phyloP scores from a whole-genome alignment of 2,888 invertebrate genomes.

The Eilema depressum region DNA sequence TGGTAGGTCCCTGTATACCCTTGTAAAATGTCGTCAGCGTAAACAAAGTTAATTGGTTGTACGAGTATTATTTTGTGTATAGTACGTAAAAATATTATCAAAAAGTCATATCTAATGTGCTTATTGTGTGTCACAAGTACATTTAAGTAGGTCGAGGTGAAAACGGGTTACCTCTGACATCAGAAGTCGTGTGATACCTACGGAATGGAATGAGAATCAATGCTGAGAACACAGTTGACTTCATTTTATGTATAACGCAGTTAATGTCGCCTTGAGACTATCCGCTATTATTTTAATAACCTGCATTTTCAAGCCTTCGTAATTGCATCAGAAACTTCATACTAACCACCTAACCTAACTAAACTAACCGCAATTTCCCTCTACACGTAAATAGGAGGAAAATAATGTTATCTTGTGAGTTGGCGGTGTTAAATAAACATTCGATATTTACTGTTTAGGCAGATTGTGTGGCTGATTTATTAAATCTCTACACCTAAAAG shows the following conservation, averaged over 20 bases:
- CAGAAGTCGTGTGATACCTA: slow-evolving; percentile 47
- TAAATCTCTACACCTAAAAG: neutral
- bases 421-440: neutral
- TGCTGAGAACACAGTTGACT: slow-evolving; percentile 27
- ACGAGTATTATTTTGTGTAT: neutral
- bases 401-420: neutral
- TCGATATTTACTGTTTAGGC: neutral
- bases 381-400: neutral
- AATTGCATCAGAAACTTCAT: slow-evolving; percentile 10
- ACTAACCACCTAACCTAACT: neutral
- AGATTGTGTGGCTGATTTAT: neutral
- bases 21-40: neutral
- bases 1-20: too few relatives aligned
- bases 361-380: neutral
- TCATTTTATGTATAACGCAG: slow-evolving; percentile 20
- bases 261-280: slow-evolving; percentile 31
- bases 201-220: slow-evolving; percentile 33
- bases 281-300: slow-evolving; percentile 25
- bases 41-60: neutral
- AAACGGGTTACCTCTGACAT: slow-evolving; percentile 50
- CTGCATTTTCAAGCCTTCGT: slow-evolving; percentile 21
- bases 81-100: neutral
- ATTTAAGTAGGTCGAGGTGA: slow-evolving; percentile 52
- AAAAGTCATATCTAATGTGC: neutral
- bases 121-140: neutral